Conservation (phyloP, 64 coral and sea anemone species). For the Porites lutea region DNA sequence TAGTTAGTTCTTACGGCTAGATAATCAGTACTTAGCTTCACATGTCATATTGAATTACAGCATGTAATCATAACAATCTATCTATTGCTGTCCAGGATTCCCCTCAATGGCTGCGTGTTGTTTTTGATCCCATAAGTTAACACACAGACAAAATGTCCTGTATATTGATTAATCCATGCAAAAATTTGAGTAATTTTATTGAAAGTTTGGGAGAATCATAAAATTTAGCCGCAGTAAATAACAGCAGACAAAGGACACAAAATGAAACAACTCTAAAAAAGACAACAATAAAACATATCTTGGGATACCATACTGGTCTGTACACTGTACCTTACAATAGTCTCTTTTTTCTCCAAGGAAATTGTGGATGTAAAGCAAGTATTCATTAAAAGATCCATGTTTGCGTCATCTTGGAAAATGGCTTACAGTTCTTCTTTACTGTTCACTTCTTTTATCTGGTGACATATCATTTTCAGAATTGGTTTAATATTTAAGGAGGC, state of each 20-base stretch:
- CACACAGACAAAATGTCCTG: neutral
- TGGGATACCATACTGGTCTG: conserved; percentile 42
- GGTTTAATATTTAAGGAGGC: no score
- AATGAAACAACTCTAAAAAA: conserved; percentile 30
- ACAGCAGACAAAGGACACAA: conserved; percentile 23
- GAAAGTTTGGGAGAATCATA: neutral
- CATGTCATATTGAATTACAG: neutral
- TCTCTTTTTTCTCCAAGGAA: conserved; percentile 58
- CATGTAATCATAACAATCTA: conserved; percentile 2
- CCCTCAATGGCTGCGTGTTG: neutral
- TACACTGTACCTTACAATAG: conserved; percentile 58
- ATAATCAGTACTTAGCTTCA: conserved; percentile 34
- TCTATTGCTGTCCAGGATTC: conserved; percentile 11
- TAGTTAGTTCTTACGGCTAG: conserved; percentile 32
- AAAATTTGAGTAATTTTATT: neutral
- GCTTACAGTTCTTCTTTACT: neutral
- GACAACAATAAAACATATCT: conserved; percentile 37
- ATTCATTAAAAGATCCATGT: conserved; percentile 56
- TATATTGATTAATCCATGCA: conserved; percentile 4
- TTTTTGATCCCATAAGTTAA: conserved; percentile 10
- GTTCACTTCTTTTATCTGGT: conserved; percentile 26
- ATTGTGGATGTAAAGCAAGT: conserved; percentile 53
- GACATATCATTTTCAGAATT: conserved; percentile 23
- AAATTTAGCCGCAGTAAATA: neutral
- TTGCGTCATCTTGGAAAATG: conserved; percentile 45